Evolutionary conservation across 2,888 invertebrate species (phyloP).

Genomic region (Pseudococcus longispinus): DNA sequence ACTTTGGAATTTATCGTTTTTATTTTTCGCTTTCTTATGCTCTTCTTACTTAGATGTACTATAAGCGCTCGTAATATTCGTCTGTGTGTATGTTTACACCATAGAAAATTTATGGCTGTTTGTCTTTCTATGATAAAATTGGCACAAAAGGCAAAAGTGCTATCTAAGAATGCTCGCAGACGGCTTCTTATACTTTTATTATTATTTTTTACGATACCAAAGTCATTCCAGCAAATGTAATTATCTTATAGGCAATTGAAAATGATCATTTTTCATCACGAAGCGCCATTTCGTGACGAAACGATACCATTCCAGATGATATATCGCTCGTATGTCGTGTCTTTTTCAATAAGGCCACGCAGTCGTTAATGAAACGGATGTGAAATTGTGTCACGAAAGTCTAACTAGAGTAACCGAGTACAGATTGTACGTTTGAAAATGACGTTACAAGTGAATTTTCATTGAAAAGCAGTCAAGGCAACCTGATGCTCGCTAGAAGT

Average conservation of each 20-base stretch:
- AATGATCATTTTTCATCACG: not conserved
- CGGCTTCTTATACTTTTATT: constrained; percentile 12
- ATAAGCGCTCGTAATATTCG: not conserved
- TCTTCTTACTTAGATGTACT: no score
- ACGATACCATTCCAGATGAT: not conserved
- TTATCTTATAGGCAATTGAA: not conserved
- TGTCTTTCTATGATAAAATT: constrained; percentile 25
- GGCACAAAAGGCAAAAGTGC: constrained; percentile 28
- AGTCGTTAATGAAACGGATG: not conserved
- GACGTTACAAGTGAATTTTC: no score
- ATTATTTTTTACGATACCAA: constrained; percentile 12
- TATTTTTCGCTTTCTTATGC: not conserved
- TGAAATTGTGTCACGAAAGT: not conserved
- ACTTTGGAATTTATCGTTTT: constrained; percentile 8
- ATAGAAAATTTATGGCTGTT: constrained; percentile 2
- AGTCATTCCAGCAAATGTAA: not conserved
- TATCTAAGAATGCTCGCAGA: not conserved
- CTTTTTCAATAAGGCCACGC: not conserved
- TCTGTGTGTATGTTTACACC: constrained; percentile 9
- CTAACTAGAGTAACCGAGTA: no score
- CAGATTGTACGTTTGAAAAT: no score
- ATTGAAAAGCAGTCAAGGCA: no score
- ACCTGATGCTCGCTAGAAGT: no score
- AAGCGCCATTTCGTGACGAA: not conserved
- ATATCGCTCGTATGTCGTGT: not conserved